Conservation (phyloP, 1,140 invertebrate genomes). For the Pogonus chalceus region DNA sequence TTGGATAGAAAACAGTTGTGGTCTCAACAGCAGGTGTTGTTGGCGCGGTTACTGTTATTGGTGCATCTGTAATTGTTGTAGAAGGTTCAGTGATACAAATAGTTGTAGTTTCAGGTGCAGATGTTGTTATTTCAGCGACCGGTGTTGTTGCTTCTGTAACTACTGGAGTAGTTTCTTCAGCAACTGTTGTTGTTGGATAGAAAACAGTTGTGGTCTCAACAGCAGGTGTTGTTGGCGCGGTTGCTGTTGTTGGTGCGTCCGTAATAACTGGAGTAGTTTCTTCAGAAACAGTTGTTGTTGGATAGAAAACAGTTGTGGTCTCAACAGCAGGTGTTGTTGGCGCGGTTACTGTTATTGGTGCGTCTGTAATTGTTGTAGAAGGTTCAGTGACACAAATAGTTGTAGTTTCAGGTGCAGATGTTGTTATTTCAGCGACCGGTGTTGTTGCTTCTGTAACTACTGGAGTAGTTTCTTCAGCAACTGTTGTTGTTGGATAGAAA, state of each 20-base stretch:
- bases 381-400: too few species aligned
- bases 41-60: neutral
- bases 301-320: too few species aligned
- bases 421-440: constrained; percentile 22
- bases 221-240: neutral
- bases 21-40: constrained; percentile 20
- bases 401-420: constrained; percentile 17
- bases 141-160: neutral
- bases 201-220: too few species aligned
- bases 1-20: constrained; percentile 21
- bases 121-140: neutral
- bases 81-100: neutral
- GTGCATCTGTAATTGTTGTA: neutral
- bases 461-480: constrained; percentile 1
- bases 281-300: too few species aligned
- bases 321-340: neutral
- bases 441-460: constrained; percentile 13
- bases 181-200: too few species aligned
- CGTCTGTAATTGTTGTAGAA: neutral
- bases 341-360: neutral
- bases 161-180: neutral
- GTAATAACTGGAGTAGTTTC: constrained; percentile 14
- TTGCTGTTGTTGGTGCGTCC: neutral
- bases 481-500: neutral
- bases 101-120: neutral